These are phyloP conservation scores for Caenorhabditis zanzibari DNA, from an alignment of 2,888 invertebrate species.

Conservation along the genomic window DNA sequence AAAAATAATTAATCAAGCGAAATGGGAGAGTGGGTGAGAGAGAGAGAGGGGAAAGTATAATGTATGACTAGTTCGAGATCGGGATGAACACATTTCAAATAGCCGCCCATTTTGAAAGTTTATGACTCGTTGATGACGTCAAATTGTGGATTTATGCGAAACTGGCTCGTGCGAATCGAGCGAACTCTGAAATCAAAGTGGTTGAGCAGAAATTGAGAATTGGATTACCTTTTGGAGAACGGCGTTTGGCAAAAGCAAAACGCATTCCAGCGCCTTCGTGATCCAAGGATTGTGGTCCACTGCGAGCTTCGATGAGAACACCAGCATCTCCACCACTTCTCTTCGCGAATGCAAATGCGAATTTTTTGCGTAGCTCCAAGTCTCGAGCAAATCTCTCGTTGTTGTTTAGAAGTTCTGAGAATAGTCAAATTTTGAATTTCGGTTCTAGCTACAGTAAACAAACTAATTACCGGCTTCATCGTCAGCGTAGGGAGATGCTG, in stretches of 20 bases:
- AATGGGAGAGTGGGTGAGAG: conserved; percentile 17
- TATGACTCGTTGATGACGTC: conserved; percentile 54
- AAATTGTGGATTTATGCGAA: conserved; percentile 53
- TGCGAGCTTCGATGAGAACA: conserved; percentile 54
- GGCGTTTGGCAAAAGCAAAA: conserved; percentile 65
- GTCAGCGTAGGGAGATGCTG: conserved; percentile 35
- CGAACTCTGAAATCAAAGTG: conserved; percentile 48
- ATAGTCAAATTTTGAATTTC: background rate
- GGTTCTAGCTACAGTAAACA: background rate
- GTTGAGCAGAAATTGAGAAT: background rate
- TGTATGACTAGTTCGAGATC: conserved; percentile 42
- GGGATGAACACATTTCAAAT: conserved; percentile 52
- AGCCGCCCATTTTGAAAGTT: conserved; percentile 66
- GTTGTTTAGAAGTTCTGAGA: conserved; percentile 45
- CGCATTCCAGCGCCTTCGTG: conserved; percentile 56
- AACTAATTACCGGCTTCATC: conserved; percentile 52
- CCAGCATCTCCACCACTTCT: conserved; percentile 55
- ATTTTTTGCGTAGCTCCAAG: conserved; percentile 64
- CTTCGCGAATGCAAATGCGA: conserved; percentile 68
- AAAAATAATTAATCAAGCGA: conserved; percentile 16
- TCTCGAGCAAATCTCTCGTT: conserved; percentile 65
- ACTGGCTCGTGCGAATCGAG: conserved; percentile 64
- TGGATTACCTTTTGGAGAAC: conserved; percentile 45
- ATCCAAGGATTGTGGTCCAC: conserved; percentile 49
- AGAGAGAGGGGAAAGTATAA: conserved; percentile 6